Base-by-base conservation (phyloP, 2,888 invertebrate species). In the Leptopterna dolabrata region DNA sequence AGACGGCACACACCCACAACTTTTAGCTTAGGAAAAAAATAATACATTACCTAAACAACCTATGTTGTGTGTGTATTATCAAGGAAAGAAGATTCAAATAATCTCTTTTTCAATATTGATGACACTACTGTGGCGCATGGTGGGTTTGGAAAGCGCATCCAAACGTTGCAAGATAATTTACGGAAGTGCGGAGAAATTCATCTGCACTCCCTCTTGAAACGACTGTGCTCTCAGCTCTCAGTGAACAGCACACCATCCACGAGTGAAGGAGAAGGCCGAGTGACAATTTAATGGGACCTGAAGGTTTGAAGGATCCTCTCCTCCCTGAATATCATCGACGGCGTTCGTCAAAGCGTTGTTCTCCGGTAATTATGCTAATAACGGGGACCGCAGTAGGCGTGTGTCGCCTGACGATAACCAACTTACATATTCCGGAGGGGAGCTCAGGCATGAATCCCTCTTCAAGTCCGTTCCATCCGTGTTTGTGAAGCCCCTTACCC, bases 301-400 rank as follows among this genome's bases (percentile, higher is more conserved):
- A 45, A 45, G 76, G 24, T 45, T 78, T 78, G 24, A 43, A 78
- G 78, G 45, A 45, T 78, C 78, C 78, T 45, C 78, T 45, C 55
- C n/a, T 55, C 80, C 47, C 36, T 36, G 30, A 19, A 47, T 30
- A 81, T 81, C 51, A 81, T 81, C 81, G 81, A 83, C 83, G 83
- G 43, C 83, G 70, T 41, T 70, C 70, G 70, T 78, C 41, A 63
- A 83, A 83, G 70, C 83, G 83, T 83, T 70, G 83, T 83, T 83
- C 41, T 70, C 55, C 71, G 36, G 83, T 83, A 83, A 83, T 83
- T 83, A 83, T 83, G 83, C 83, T 83, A 83, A 83, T 83, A 83
- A 83, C 63, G 63, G 70, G 63, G 47, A n/a, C 55, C 81, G 19
- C 81, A 81, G 55, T 81, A 81, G 81, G 81, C 55, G 81, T 81